A percentile compares a stretch with the other conserved stretches of the same genome.
Evolutionary conservation across 2,888 invertebrate species (phyloP).

Genomic region (Drosophila mulleri): DNA sequence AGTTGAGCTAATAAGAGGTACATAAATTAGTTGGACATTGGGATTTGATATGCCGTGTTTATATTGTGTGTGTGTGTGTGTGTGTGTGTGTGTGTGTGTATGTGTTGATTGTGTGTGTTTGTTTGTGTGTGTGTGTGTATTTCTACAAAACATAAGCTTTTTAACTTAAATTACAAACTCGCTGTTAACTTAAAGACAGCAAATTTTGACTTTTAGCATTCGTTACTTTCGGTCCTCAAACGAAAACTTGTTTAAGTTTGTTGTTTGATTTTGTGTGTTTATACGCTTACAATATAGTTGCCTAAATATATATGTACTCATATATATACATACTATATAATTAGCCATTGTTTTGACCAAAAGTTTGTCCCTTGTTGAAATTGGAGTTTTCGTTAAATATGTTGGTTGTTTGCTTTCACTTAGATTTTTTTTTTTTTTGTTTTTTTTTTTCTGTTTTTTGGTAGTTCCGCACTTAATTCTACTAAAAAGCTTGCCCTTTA

Average conservation of each 20-base stretch:
- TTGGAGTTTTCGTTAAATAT: constrained; percentile 61
- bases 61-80: constrained; percentile 25
- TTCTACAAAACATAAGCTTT: constrained; percentile 37
- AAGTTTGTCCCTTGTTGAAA: constrained; percentile 75
- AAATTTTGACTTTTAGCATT: constrained; percentile 29
- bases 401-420: constrained; percentile 17
- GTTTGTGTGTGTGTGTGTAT: constrained; percentile 35
- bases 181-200: constrained; percentile 18
- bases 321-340: constrained; percentile 50
- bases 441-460: constrained; percentile 52
- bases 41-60: constrained; percentile 71
- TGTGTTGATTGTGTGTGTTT: constrained; percentile 27
- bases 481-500: constrained; percentile 54
- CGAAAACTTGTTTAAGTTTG: constrained; percentile 19
- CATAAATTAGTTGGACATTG: constrained; percentile 74
- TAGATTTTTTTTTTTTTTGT: constrained; percentile 15
- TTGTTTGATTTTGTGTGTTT: constrained; percentile 16
- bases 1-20: constrained; percentile 68
- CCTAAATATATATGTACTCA: constrained; percentile 35
- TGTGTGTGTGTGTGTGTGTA: constrained; percentile 29
- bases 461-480: constrained; percentile 55
- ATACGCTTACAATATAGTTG: constrained; percentile 35
- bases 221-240: constrained; percentile 3
- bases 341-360: constrained; percentile 63
- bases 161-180: constrained; percentile 42